These are phyloP conservation scores for Yponomeuta plumbellus DNA, from an alignment of 2,888 invertebrate genomes.

Conservation along the genomic window DNA sequence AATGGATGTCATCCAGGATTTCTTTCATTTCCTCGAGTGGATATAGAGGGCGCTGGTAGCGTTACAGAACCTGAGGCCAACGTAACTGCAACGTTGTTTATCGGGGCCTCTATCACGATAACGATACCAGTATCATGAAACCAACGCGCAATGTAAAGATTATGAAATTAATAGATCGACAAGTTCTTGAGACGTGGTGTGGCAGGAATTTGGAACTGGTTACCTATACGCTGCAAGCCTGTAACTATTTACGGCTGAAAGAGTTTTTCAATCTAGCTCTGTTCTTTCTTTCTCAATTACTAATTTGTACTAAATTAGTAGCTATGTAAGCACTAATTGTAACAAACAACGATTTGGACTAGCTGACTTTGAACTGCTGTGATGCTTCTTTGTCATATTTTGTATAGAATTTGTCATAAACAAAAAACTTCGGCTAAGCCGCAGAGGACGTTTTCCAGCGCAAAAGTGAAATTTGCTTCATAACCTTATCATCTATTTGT, in stretches of 20 bases:
- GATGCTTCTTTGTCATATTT: too few species aligned
- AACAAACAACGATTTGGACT: too few species aligned
- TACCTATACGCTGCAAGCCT: too few species aligned
- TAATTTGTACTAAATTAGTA: too few species aligned
- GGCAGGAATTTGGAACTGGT: not conserved
- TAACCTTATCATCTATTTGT: not conserved
- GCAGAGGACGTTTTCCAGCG: not conserved
- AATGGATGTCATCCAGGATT: not conserved
- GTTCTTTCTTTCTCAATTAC: too few species aligned
- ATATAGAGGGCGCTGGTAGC: slow-evolving; percentile 10
- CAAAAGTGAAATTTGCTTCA: not conserved
- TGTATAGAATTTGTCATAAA: too few species aligned
- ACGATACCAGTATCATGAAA: not conserved
- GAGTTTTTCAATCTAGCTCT: too few species aligned
- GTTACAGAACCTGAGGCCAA: not conserved
- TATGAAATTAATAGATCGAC: not conserved
- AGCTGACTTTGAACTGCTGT: too few species aligned
- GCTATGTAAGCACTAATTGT: too few species aligned
- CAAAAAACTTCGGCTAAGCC: too few species aligned
- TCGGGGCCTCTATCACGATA: not conserved
- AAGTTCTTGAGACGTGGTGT: not conserved
- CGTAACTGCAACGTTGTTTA: not conserved
- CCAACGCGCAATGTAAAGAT: not conserved
- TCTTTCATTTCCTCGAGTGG: not conserved
- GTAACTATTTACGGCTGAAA: too few species aligned